These are phyloP conservation scores for Procambarus virginalis DNA, from an alignment of 1,140 invertebrate species.

Conservation along the genomic window DNA sequence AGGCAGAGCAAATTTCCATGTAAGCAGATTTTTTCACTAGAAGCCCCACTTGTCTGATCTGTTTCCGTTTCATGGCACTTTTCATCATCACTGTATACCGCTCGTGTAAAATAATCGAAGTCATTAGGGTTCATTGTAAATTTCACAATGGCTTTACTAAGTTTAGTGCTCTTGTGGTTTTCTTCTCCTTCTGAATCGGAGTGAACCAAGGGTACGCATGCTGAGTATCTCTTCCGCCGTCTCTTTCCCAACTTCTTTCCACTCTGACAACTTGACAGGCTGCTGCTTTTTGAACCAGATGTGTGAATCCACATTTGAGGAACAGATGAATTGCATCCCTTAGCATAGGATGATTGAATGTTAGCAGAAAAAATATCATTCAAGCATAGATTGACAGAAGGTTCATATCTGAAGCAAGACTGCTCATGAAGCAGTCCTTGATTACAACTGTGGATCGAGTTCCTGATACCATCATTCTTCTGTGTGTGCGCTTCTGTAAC, in stretches of 20 bases:
- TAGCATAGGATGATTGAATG: constrained; percentile 14
- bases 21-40: constrained; percentile 1
- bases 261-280: constrained; percentile 54
- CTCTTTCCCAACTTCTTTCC: constrained; percentile 37
- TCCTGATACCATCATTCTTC: neutral
- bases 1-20: constrained; percentile 20
- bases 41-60: neutral
- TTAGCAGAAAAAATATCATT: constrained; percentile 44
- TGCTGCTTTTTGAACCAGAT: constrained; percentile 48
- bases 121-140: constrained; percentile 61
- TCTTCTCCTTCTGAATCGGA: constrained; percentile 56
- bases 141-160: constrained; percentile 49
- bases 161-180: neutral
- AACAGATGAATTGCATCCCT: neutral
- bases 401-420: constrained; percentile 5
- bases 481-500: neutral
- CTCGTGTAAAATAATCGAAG: constrained; percentile 54
- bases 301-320: constrained; percentile 43
- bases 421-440: neutral
- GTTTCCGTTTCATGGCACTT: constrained; percentile 19
- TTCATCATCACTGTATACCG: constrained; percentile 55
- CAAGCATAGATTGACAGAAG: constrained; percentile 24
- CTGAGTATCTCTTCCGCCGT: constrained; percentile 27
- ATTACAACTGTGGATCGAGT: too few species aligned
- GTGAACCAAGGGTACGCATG: neutral